phyloP scores from a whole-genome alignment of 2,797 vertebrate genomes.

The Heliangelus exortis region DNA sequence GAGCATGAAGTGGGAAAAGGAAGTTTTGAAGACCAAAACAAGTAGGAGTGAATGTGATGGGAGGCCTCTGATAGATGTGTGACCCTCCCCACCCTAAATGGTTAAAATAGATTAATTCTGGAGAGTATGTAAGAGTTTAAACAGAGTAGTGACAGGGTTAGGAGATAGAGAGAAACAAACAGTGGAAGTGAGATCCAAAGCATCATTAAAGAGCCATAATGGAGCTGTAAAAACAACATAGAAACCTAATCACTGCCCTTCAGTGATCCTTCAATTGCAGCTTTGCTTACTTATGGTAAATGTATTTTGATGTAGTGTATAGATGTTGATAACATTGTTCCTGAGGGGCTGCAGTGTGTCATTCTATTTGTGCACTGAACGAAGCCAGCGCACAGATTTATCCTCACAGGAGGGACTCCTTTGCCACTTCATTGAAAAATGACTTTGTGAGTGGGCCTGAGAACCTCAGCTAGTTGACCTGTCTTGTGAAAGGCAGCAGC shows the following conservation, averaged over 20 bases:
- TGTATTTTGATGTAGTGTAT: neutral
- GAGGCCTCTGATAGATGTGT: neutral
- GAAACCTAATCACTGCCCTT: neutral
- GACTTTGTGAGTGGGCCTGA: neutral
- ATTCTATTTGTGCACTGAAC: neutral
- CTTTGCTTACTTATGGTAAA: neutral
- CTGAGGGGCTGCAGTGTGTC: neutral
- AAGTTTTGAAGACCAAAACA: neutral
- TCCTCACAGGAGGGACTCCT: neutral
- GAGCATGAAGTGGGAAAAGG: neutral
- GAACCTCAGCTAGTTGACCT: neutral
- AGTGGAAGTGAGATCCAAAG: neutral
- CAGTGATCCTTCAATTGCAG: neutral
- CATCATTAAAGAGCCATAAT: neutral
- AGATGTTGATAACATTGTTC: neutral
- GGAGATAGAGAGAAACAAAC: neutral
- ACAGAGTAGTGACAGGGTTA: neutral
- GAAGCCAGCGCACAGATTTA: neutral
- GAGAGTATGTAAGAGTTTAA: neutral
- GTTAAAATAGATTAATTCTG: neutral
- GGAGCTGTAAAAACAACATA: neutral
- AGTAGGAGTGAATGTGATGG: neutral
- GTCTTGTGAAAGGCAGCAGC: neutral
- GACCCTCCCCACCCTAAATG: fast-evolving
- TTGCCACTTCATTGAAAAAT: neutral